Evolutionary conservation across 2,888 invertebrate species (phyloP), one percentile per base, ranked within the genome.

Genomic region (Ligdia adustata): DNA sequence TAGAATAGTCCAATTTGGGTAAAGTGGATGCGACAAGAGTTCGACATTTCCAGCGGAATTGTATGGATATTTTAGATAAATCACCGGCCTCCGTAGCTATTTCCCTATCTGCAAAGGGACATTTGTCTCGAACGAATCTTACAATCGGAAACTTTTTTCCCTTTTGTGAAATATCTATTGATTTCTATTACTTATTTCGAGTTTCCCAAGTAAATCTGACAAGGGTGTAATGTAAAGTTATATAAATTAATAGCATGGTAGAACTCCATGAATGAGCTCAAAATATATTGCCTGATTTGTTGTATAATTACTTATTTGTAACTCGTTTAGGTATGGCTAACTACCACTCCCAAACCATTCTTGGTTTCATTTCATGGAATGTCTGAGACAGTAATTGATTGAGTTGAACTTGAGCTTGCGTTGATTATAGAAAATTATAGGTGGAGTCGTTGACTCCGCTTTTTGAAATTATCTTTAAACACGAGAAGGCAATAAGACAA

Each of bases 11-110:
- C 86, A 86, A 88, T 89, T 88, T 83, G 72, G 77, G 77, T 75
- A 84, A 85, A 88, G 85, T 87, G 81, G 79, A 72, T 76, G 74
- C 79, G 82, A 76, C 77, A 76, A 79, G 78, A 83, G 74, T 87
- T 88, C 83, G 83, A 86, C 81, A 64, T 79, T 76, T 78, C 75
- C 68, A 69, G 77, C 76, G 75, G 83, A 83, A 85, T 83, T 84
- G 82, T 83, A 83, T 81, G 82, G 82, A 82, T 86, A 83, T 89
- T 87, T 85, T 76, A 84, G 83, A 88, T 85, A 87, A 86, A 90
- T 89, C 76, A 80, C 72, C 76, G 73, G 78, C 77, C 79, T 80
- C 72, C 75, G 73, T 72, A 72, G 73, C 75, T 78, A 74, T 83
- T 81, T 76, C 70, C 79, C 79, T 82, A 81, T 86, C 82, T 79